These are phyloP conservation scores for Chaetophractus vellerosus DNA, from an alignment of 2,797 vertebrate species.

Conservation along the genomic window DNA sequence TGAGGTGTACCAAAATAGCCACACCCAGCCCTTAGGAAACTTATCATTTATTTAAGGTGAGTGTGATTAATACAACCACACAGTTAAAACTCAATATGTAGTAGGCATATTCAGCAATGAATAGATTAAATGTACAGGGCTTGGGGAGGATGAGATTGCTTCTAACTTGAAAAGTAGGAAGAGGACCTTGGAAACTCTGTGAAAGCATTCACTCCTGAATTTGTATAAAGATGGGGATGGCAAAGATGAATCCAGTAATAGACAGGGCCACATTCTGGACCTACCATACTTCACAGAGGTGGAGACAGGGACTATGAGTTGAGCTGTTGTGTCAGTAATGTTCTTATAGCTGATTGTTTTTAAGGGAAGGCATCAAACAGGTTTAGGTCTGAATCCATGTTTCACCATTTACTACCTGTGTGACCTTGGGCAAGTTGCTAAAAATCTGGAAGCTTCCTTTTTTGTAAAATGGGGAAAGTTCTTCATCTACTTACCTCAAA, in stretches of 20 bases:
- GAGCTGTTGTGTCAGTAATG: neutral
- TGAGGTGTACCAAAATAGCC: too few species aligned
- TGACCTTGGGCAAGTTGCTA: neutral
- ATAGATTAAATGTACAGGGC: neutral
- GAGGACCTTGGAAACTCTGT: neutral
- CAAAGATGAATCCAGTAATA: neutral
- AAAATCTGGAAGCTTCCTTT: too few species aligned
- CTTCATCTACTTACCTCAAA: neutral
- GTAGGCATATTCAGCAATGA: too few species aligned
- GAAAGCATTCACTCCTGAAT: neutral
- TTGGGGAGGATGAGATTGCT: neutral
- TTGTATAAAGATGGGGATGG: neutral
- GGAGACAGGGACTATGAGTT: neutral
- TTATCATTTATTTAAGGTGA: too few species aligned
- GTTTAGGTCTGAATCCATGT: neutral
- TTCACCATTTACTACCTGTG: neutral
- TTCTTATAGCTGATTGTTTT: neutral
- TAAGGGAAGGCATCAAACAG: too few species aligned
- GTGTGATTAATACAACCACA: too few species aligned
- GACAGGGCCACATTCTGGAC: neutral
- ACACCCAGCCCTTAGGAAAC: too few species aligned
- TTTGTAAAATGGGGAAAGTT: too few species aligned
- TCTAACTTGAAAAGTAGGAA: neutral
- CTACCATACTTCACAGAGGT: neutral
- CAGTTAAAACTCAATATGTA: too few species aligned